These are phyloP conservation scores for Agelaius phoeniceus DNA, from an alignment of 2,113 vertebrate genomes.

Conservation along the genomic window DNA sequence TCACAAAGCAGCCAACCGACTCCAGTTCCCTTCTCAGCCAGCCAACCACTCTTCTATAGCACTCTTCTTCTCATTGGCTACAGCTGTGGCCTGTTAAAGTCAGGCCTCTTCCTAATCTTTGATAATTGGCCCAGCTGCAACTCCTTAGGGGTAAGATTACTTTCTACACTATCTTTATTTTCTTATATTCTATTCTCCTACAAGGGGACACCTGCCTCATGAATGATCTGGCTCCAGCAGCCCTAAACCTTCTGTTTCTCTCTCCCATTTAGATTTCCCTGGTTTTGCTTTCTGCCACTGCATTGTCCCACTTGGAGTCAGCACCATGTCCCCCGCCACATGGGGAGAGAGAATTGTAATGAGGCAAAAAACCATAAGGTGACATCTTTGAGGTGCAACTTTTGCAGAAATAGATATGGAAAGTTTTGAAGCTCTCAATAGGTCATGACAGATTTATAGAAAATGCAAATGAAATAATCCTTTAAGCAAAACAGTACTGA, in stretches of 20 bases:
- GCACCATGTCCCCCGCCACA: fast-evolving
- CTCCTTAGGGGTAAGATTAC: too few relatives aligned
- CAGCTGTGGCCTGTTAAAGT: too few relatives aligned
- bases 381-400: background rate
- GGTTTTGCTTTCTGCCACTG: background rate
- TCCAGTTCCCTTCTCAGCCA: too few relatives aligned
- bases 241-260: background rate
- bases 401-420: background rate
- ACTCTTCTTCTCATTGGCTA: too few relatives aligned
- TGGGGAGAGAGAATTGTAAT: background rate
- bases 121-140: too few relatives aligned
- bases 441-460: background rate
- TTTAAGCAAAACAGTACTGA: background rate
- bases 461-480: background rate
- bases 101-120: too few relatives aligned
- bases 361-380: fast-evolving
- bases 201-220: fast-evolving
- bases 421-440: background rate
- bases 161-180: too few relatives aligned
- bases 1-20: too few relatives aligned
- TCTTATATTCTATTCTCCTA: too few relatives aligned
- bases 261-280: background rate
- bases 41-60: too few relatives aligned
- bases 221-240: background rate
- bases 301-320: background rate